Evolutionary conservation across 1,140 invertebrate genomes (phyloP).

Genomic region (Melitaea cinxia): DNA sequence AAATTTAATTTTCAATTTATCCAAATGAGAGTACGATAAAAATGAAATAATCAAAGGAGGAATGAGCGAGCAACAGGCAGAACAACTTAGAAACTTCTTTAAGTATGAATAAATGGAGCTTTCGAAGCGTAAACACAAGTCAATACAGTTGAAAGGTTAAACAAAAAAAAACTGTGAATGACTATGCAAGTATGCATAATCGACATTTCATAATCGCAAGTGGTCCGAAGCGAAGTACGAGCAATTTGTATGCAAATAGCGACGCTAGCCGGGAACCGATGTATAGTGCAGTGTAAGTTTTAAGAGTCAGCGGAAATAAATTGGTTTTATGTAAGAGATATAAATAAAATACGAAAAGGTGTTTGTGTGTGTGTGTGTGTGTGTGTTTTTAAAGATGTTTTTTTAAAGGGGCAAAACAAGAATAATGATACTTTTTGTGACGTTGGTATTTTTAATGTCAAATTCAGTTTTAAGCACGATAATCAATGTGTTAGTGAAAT

Average conservation of each 20-base stretch:
- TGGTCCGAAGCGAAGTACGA: slow-evolving; percentile 48
- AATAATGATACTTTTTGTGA: no score
- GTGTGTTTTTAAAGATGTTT: no score
- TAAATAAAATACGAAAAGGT: no score
- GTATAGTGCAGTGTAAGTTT: neutral
- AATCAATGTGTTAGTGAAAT: no score
- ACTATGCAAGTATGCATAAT: slow-evolving; percentile 46
- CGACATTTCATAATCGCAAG: slow-evolving; percentile 59
- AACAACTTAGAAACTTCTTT: neutral
- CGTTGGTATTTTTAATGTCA: no score
- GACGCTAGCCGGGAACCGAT: slow-evolving; percentile 46
- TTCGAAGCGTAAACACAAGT: neutral
- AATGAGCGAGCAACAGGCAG: neutral
- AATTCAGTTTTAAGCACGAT: no score
- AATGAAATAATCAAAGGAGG: neutral
- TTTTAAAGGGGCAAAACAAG: no score
- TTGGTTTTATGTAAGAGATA: no score
- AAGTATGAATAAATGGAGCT: neutral
- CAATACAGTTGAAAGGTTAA: slow-evolving; percentile 11
- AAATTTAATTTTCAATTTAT: no score
- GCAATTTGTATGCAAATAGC: slow-evolving; percentile 71
- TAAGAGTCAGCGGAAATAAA: neutral
- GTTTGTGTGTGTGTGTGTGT: no score
- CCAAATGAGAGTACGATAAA: neutral
- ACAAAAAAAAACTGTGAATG: slow-evolving; percentile 30